These are phyloP conservation scores for Mola mola DNA, from an alignment of 2,113 vertebrate species.

Conservation along the genomic window DNA sequence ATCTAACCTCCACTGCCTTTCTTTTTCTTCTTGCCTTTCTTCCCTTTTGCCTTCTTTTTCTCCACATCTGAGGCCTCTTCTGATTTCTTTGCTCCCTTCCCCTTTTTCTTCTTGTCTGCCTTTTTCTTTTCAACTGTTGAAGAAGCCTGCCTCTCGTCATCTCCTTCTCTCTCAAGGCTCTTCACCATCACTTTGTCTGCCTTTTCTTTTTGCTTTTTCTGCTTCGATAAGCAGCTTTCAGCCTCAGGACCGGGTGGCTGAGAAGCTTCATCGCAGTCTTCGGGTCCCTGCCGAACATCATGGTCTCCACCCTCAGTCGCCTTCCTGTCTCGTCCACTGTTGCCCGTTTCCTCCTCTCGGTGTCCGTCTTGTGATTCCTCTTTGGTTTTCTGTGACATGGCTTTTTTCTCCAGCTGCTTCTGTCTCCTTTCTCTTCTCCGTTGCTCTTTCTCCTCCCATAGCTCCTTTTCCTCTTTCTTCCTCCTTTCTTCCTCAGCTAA, in stretches of 20 bases:
- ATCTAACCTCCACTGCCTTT: conserved; percentile 75
- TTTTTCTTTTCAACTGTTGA: conserved; percentile 62
- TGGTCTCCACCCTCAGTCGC: conserved; percentile 10
- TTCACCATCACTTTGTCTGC: conserved; percentile 11
- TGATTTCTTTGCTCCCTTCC: conserved; percentile 43
- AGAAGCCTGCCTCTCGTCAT: conserved; percentile 55
- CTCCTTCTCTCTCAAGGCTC: conserved; percentile 43
- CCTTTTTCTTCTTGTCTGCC: conserved; percentile 56
- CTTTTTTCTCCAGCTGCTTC: conserved; percentile 63
- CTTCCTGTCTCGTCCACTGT: conserved; percentile 30
- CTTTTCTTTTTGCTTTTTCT: conserved; percentile 13
- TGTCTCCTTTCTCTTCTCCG: conserved; percentile 66
- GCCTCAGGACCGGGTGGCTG: neutral
- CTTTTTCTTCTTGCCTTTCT: conserved; percentile 69
- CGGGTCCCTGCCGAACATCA: conserved; percentile 3
- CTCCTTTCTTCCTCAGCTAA: conserved; percentile 67
- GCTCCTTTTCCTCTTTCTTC: conserved; percentile 64
- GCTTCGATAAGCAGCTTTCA: conserved; percentile 16
- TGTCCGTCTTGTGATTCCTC: conserved; percentile 41
- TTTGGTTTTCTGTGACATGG: conserved; percentile 11
- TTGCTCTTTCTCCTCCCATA: conserved; percentile 62
- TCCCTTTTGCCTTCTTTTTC: conserved; percentile 59
- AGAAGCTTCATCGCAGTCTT: neutral
- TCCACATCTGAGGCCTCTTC: conserved; percentile 29
- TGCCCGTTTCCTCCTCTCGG: conserved; percentile 31